phyloP scores from a whole-genome alignment of 2,113 vertebrate genomes.

The Neotoma lepida region DNA sequence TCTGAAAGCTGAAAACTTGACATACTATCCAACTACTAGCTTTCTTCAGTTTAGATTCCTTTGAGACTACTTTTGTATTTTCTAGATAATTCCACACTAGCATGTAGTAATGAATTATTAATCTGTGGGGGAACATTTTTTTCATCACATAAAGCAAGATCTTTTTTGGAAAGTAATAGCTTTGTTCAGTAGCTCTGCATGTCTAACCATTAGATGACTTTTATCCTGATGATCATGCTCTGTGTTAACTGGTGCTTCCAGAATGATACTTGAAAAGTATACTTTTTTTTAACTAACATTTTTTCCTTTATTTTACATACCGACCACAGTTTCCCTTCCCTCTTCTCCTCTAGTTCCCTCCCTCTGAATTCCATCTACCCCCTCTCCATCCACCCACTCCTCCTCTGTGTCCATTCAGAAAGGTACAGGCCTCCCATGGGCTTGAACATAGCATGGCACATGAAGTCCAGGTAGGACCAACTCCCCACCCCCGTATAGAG shows the following conservation, averaged over 20 bases:
- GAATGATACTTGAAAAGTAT: neutral
- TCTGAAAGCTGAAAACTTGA: neutral
- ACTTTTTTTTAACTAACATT: neutral
- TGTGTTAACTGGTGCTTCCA: neutral
- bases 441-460: no score
- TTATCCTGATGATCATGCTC: no score
- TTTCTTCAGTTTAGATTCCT: conserved; percentile 40
- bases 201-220: neutral
- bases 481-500: no score
- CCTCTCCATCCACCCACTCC: no score
- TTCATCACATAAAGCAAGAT: neutral
- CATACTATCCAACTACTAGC: neutral
- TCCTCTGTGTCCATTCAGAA: no score
- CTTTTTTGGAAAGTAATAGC: neutral
- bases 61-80: neutral
- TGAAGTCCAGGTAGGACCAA: no score
- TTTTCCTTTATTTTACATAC: no score
- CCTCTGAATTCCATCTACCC: no score
- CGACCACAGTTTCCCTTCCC: no score
- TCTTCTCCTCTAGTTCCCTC: no score
- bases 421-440: no score
- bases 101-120: neutral
- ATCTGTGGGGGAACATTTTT: neutral
- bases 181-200: neutral
- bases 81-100: neutral